Evolutionary conservation across 2,888 invertebrate genomes (phyloP).

Genomic region (Euzophera pinguis): DNA sequence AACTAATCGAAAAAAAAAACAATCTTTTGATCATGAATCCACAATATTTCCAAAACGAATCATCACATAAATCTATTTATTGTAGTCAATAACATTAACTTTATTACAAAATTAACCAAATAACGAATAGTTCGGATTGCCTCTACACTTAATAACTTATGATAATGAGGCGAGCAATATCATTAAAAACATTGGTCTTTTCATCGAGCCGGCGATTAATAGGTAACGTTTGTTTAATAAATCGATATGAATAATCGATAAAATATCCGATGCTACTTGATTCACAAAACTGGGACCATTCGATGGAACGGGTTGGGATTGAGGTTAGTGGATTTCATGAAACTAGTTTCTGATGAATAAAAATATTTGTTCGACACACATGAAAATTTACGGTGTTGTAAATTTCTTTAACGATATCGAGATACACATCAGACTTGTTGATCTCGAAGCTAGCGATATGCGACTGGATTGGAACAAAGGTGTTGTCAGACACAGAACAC

Average conservation of each 20-base stretch:
- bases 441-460: background rate
- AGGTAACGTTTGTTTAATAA: constrained; percentile 29
- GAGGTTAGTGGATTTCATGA: constrained; percentile 49
- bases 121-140: constrained; percentile 3
- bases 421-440: constrained; percentile 14
- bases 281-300: constrained; percentile 32
- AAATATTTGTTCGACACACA: constrained; percentile 49
- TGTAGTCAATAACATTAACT: constrained; percentile 1
- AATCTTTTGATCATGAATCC: background rate
- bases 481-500: no score
- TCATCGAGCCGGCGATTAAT: constrained; percentile 27
- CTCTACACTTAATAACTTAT: constrained; percentile 17
- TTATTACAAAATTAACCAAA: constrained; percentile 14
- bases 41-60: background rate
- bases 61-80: constrained; percentile 5
- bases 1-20: no score
- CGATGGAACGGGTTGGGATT: constrained; percentile 34
- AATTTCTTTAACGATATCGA: constrained; percentile 33
- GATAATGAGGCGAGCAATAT: constrained; percentile 15
- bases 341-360: constrained; percentile 45
- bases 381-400: constrained; percentile 40
- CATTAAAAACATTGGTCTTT: constrained; percentile 8
- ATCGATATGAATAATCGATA: constrained; percentile 17
- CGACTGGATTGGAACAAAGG: background rate
- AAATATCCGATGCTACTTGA: constrained; percentile 25